Evolutionary conservation across 37 sponge, comb jelly and placozoan species (phyloP), one percentile per base, ranked within the genome.

Genomic region (Eunapius fragilis): DNA sequence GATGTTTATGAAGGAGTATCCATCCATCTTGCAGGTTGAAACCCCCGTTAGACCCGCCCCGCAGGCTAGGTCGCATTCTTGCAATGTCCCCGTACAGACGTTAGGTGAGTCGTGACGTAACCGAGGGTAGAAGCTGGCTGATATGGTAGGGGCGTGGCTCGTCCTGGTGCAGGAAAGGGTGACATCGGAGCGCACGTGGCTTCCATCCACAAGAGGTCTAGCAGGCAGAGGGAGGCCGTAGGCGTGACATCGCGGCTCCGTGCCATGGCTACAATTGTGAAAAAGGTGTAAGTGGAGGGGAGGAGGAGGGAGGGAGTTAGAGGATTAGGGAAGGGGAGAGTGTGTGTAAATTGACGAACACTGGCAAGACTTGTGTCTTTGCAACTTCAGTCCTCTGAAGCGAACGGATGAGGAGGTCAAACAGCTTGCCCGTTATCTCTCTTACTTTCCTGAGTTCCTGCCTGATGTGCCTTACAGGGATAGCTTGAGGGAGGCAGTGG

Each of bases 371-470:
- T 9, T 41, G 36, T 34, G 2, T 78, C 25, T 78, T 78, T 34
- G 25, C 38, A 36, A 26, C 6, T 33, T 0, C 31, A 85, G 87
- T 9, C 82, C 87, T 38, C 69, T 87, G 10, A 75, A 81, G 31
- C 31, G 87, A 25, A 58, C 58, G 0, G 75, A 33, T 38, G 26
- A 19, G 4, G 87, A 87, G 30, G 69, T 80, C 24, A 80, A 81
- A 36, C 68, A 81, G 26, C 90, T 90, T 4, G 22, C 82, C 19
- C 33, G 71, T 23, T 77, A 68, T 4, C 58, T 90, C 28, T 10
- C 47, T 3, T 82, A 81, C 31, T 90, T 90, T 26, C 68, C 86
- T 5, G 34, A 23, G 3, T 86, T 90, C 26, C 38, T 90, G 11
- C 90, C 88, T 6, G 4, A 68, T 23, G 25, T 68, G 22, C 30